These are phyloP conservation scores for Morphnarchus princeps DNA, from an alignment of 2,113 vertebrate genomes.

Conservation along the genomic window DNA sequence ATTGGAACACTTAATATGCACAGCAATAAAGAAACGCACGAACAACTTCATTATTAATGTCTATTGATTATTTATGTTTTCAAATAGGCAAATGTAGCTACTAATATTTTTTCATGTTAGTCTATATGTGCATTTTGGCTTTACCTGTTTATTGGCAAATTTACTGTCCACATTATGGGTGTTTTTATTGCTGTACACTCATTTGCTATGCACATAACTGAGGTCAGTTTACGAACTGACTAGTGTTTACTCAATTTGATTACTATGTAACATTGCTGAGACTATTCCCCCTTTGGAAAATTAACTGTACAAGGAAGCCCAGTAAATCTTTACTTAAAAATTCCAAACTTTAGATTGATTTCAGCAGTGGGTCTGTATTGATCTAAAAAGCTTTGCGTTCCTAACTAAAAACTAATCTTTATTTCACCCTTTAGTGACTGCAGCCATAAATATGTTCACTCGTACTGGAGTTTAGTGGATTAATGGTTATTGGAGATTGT, in stretches of 20 bases:
- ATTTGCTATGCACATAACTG: conserved; percentile 65
- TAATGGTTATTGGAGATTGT: conserved; percentile 81
- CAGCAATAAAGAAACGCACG: conserved; percentile 73
- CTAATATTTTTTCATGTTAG: conserved; percentile 66
- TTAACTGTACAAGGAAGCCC: conserved; percentile 74
- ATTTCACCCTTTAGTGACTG: conserved; percentile 84
- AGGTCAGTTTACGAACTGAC: conserved; percentile 70
- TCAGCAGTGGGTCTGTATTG: conserved; percentile 78
- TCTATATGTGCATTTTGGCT: conserved; percentile 70
- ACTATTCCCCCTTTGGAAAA: conserved; percentile 71
- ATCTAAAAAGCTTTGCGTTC: conserved; percentile 81
- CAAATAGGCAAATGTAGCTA: conserved; percentile 68
- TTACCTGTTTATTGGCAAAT: conserved; percentile 78
- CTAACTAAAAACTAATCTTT: conserved; percentile 86
- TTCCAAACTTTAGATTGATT: conserved; percentile 86
- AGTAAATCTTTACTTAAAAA: conserved; percentile 87
- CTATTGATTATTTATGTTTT: conserved; percentile 82
- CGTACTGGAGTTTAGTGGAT: conserved; percentile 74
- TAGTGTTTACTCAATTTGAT: conserved; percentile 72
- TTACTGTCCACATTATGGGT: conserved; percentile 66
- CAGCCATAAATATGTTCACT: conserved; percentile 79
- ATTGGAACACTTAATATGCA: conserved; percentile 81
- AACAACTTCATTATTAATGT: conserved; percentile 78
- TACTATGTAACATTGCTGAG: conserved; percentile 72
- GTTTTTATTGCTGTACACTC: conserved; percentile 69